These are phyloP conservation scores for Okamejei kenojei DNA, from an alignment of 2,797 vertebrate genomes.

Conservation along the genomic window DNA sequence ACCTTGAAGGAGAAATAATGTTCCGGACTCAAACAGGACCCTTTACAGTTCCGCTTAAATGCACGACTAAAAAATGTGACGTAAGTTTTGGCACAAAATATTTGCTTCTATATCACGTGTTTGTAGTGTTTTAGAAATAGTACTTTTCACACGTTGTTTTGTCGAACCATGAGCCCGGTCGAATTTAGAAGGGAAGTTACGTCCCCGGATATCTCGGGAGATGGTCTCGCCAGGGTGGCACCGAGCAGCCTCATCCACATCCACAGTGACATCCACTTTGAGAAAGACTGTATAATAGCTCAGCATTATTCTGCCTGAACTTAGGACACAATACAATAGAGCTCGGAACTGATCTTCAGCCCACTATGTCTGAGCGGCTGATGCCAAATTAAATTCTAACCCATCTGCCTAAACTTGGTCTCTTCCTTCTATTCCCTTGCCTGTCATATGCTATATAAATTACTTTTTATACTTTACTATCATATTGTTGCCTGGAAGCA, in stretches of 20 bases:
- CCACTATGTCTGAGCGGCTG: no score
- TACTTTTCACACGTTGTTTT: background rate
- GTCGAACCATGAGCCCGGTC: background rate
- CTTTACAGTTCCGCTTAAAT: constrained; percentile 75
- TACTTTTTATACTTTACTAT: no score
- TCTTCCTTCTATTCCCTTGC: no score
- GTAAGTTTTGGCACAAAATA: constrained; percentile 53
- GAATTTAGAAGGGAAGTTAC: background rate
- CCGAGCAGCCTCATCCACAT: no score
- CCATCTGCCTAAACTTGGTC: no score
- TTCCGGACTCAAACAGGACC: constrained; percentile 69
- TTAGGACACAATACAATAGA: background rate
- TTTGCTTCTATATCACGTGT: background rate
- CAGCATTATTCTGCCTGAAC: background rate
- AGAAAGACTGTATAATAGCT: background rate
- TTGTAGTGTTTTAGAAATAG: background rate
- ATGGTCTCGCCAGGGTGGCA: background rate
- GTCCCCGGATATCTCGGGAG: background rate
- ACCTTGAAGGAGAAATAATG: constrained; percentile 71
- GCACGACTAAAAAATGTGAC: constrained; percentile 73
- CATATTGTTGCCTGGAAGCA: no score
- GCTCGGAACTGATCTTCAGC: no score
- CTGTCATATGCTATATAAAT: no score
- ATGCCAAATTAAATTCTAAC: no score
- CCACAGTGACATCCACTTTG: background rate